Percentiles rank a stretch among this genome's conserved stretches.
Conservation (phyloP, 2,888 invertebrate species). For the Lepidonotus clava region DNA sequence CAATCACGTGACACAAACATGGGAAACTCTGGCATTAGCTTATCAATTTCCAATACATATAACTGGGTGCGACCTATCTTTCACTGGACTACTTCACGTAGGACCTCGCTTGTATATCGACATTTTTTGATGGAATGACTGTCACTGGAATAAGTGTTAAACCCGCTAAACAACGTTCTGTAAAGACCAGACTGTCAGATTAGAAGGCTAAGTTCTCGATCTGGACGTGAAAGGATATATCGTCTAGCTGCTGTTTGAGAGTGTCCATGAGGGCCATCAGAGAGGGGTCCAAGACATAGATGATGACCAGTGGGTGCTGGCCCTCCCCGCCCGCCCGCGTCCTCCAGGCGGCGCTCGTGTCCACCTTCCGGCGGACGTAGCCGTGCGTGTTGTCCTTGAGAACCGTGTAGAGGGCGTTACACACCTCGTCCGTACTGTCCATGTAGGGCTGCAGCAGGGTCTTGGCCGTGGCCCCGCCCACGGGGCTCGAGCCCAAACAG, state of each 20-base stretch:
- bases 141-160: too few species aligned
- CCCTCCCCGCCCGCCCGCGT: background rate
- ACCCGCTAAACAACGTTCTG: too few species aligned
- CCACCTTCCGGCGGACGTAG: slow-evolving; percentile 16
- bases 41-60: too few species aligned
- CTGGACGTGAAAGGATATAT: background rate
- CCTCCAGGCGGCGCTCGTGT: background rate
- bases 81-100: too few species aligned
- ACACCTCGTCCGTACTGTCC: background rate
- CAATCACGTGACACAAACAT: too few species aligned
- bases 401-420: slow-evolving; percentile 16
- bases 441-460: slow-evolving; percentile 8
- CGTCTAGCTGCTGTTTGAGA: background rate
- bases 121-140: too few species aligned
- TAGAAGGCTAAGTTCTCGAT: too few species aligned
- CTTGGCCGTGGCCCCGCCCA: background rate
- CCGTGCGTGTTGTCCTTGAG: slow-evolving; percentile 27
- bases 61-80: too few species aligned
- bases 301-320: background rate
- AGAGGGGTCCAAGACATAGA: background rate
- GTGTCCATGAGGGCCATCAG: background rate
- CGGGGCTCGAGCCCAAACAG: background rate
- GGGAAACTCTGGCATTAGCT: too few species aligned
- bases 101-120: too few species aligned
- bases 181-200: too few species aligned